Percentiles rank a stretch among this genome's conserved stretches.
phyloP scores from a whole-genome alignment of 2,113 vertebrate species.

The Urocynchramus pylzowi region DNA sequence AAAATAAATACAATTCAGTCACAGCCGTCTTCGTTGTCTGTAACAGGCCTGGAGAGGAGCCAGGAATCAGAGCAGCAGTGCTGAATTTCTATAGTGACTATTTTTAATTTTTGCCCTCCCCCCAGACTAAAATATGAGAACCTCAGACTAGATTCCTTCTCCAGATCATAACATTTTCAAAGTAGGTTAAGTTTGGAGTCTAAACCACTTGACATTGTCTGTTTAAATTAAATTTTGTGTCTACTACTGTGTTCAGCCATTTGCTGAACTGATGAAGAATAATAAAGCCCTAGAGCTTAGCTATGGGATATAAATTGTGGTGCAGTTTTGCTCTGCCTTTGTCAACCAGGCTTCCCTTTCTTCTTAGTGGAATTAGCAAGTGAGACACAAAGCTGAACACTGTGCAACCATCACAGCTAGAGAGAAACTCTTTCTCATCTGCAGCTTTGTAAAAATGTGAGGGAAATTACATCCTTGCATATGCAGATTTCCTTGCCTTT shows the following conservation, averaged over 20 bases:
- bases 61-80: neutral
- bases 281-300: conserved; percentile 22
- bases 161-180: conserved; percentile 6
- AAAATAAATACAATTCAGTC: neutral
- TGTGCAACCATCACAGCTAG: neutral
- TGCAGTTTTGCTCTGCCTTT: neutral
- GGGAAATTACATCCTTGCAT: neutral
- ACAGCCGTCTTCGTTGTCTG: neutral
- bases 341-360: neutral
- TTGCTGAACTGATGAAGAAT: neutral
- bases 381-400: neutral
- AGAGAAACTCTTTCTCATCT: conserved; percentile 12
- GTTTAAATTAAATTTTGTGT: conserved; percentile 18
- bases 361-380: conserved; percentile 32
- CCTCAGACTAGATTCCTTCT: neutral
- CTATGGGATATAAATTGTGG: neutral
- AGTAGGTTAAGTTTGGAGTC: conserved; percentile 14
- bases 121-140: neutral
- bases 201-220: conserved; percentile 30
- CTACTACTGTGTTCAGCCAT: neutral
- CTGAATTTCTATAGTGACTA: neutral
- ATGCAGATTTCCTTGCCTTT: conserved; percentile 36
- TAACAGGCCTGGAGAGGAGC: neutral
- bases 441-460: neutral
- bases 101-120: neutral